These are phyloP conservation scores for Drosophila anomelani DNA, from an alignment of 2,888 invertebrate genomes.

Conservation along the genomic window DNA sequence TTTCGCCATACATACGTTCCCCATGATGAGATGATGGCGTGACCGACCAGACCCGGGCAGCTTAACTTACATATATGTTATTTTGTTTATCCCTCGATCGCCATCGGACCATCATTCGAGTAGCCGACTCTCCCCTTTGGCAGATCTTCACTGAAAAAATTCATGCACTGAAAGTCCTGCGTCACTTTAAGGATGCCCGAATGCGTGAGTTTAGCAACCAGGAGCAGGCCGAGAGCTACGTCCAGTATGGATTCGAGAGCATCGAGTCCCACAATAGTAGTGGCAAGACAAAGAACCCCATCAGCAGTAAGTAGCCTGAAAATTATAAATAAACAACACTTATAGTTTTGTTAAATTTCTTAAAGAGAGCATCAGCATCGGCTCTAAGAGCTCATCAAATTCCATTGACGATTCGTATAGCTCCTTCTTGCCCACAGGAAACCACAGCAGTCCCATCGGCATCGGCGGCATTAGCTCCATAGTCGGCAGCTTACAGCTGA, in stretches of 20 bases:
- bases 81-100: constrained; percentile 30
- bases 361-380: constrained; percentile 50
- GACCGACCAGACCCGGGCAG: constrained; percentile 21
- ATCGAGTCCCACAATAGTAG: constrained; percentile 81
- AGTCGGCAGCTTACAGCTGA: constrained; percentile 29
- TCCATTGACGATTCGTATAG: constrained; percentile 35
- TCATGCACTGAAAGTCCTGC: constrained; percentile 91
- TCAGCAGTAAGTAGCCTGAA: constrained; percentile 65
- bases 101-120: constrained; percentile 19
- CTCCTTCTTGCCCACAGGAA: constrained; percentile 35
- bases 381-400: constrained; percentile 29
- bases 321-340: background rate
- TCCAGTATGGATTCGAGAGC: constrained; percentile 88
- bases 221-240: constrained; percentile 91
- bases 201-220: constrained; percentile 91
- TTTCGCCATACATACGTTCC: constrained; percentile 7
- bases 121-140: constrained; percentile 74
- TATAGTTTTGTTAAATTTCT: background rate
- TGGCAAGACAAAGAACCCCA: constrained; percentile 82
- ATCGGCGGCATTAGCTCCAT: constrained; percentile 25
- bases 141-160: constrained; percentile 89
- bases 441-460: constrained; percentile 5
- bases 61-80: constrained; percentile 38
- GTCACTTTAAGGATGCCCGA: constrained; percentile 90
- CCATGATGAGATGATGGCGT: constrained; percentile 43